Conservation (phyloP, 2,888 invertebrate species). For the Eubasilissa splendida region DNA sequence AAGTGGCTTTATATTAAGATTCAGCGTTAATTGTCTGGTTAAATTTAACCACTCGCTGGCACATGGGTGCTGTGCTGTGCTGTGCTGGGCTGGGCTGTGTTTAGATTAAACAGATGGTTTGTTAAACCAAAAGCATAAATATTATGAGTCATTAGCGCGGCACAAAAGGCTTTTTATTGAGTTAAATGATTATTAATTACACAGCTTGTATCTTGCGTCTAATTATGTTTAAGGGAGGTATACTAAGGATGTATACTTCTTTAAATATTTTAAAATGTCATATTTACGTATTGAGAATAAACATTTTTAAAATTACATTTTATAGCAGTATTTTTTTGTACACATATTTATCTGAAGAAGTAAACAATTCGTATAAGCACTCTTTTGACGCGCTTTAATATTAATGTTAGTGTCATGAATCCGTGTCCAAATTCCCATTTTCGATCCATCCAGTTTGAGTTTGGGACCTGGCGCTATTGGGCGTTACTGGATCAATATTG, state of each 20-base stretch:
- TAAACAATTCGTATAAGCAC: no score
- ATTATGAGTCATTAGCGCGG: slow-evolving; percentile 26
- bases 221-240: slow-evolving; percentile 44
- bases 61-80: not conserved
- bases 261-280: no score
- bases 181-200: slow-evolving; percentile 52
- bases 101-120: slow-evolving; percentile 29
- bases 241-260: not conserved
- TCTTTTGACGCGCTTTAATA: no score
- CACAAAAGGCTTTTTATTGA: slow-evolving; percentile 32
- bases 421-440: no score
- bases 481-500: no score
- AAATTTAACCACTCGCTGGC: slow-evolving; percentile 32
- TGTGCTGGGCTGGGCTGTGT: not conserved
- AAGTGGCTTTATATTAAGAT: slow-evolving; percentile 34
- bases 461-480: no score
- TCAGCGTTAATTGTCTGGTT: slow-evolving; percentile 49
- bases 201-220: slow-evolving; percentile 41
- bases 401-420: no score
- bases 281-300: no score
- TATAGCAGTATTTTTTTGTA: no score
- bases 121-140: slow-evolving; percentile 35
- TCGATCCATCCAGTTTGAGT: no score
- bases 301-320: no score
- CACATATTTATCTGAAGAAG: no score